A percentile compares a stretch with the other conserved stretches of the same genome.
These are phyloP conservation scores for Labeo calbasu DNA, from an alignment of 2,797 vertebrate species.

Conservation along the genomic window DNA sequence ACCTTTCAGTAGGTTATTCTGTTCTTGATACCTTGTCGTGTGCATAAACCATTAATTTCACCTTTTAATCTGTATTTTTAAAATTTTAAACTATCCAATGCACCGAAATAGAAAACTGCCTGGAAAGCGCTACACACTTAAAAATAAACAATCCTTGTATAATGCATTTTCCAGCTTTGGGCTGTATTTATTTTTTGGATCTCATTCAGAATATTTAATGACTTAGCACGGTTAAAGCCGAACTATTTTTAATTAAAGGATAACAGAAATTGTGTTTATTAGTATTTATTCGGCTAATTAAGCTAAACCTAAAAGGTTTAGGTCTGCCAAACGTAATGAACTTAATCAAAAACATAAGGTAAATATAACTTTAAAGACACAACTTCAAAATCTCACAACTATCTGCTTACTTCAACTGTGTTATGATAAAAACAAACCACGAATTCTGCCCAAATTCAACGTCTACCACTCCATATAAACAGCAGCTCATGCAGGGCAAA, in stretches of 20 bases:
- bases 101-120: background rate
- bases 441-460: background rate
- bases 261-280: background rate
- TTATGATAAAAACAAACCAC: background rate
- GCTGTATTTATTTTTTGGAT: too few relatives aligned
- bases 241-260: background rate
- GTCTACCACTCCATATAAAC: background rate
- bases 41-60: background rate
- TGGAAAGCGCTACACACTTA: background rate
- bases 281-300: background rate
- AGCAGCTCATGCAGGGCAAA: conserved; percentile 9
- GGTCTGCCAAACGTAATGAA: background rate
- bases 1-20: background rate
- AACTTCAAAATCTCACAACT: background rate
- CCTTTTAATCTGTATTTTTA: background rate
- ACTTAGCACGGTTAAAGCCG: background rate
- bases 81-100: background rate
- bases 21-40: background rate
- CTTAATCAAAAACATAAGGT: background rate
- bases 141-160: background rate
- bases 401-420: background rate
- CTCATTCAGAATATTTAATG: background rate
- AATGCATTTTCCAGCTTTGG: background rate
- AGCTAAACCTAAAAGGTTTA: background rate
- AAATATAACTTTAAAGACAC: background rate